phyloP scores from a whole-genome alignment of 2,113 vertebrate species.

The Ranitomeya variabilis region DNA sequence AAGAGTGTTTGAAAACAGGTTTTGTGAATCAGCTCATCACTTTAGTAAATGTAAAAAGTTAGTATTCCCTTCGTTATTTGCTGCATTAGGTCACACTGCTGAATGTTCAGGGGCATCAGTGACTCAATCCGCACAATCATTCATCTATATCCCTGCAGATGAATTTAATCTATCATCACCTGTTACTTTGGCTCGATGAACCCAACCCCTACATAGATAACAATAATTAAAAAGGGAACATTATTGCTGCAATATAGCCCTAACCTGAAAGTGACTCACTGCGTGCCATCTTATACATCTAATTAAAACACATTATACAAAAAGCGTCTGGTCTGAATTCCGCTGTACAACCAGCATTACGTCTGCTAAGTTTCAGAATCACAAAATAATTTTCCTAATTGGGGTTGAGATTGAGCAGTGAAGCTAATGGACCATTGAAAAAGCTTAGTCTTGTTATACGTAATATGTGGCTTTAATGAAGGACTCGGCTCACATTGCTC shows the following conservation, averaged over 20 bases:
- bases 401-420: constrained; percentile 26
- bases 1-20: not conserved
- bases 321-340: constrained; percentile 7
- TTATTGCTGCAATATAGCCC: constrained; percentile 18
- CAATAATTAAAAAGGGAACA: constrained; percentile 3
- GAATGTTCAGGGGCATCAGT: not conserved
- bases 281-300: not conserved
- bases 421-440: constrained; percentile 39
- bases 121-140: not conserved
- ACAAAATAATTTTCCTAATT: constrained; percentile 42
- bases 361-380: constrained; percentile 26
- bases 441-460: constrained; percentile 32
- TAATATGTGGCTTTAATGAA: constrained; percentile 39
- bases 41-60: not conserved
- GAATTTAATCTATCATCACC: not conserved
- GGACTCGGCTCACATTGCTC: constrained; percentile 6
- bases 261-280: constrained; percentile 9
- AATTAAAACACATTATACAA: constrained; percentile 38
- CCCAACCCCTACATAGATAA: not conserved
- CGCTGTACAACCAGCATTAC: not conserved
- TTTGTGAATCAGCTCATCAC: not conserved
- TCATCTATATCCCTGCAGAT: not conserved
- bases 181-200: not conserved
- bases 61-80: not conserved
- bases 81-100: not conserved